Evolutionary conservation across 1,140 invertebrate species (phyloP).

Genomic region (Triops cancriformis): DNA sequence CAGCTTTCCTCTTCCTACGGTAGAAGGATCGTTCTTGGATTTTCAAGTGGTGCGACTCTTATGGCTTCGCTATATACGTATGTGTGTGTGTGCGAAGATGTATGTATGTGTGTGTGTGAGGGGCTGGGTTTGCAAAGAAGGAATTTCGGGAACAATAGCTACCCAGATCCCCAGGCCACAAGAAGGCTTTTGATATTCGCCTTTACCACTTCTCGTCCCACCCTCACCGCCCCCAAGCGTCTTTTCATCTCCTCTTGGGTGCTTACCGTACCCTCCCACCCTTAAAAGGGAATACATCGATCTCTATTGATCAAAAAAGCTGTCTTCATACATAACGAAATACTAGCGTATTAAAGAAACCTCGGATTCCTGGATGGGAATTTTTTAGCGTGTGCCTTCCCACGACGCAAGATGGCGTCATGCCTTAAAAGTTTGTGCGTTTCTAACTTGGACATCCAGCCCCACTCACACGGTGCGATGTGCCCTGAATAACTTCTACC

Average conservation of each 20-base stretch:
- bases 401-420: too few species aligned
- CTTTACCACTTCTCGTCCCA: background rate
- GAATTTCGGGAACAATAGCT: conserved; percentile 21
- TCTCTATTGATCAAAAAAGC: background rate
- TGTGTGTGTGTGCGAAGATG: background rate
- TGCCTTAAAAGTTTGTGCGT: too few species aligned
- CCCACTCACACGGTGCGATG: too few species aligned
- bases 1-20: conserved; percentile 6
- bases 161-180: background rate
- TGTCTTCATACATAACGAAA: background rate
- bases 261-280: background rate
- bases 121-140: conserved; percentile 8
- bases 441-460: too few species aligned
- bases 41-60: too few species aligned
- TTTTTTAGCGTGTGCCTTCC: too few species aligned
- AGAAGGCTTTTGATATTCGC: background rate
- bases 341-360: too few species aligned
- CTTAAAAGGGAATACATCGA: background rate
- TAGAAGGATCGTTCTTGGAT: background rate
- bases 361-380: too few species aligned
- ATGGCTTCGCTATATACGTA: background rate
- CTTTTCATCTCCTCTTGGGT: background rate
- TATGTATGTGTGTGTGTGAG: conserved; percentile 12
- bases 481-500: too few species aligned
- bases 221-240: background rate